Conservation (phyloP, 2,797 vertebrate species). For the Pampus argenteus region DNA sequence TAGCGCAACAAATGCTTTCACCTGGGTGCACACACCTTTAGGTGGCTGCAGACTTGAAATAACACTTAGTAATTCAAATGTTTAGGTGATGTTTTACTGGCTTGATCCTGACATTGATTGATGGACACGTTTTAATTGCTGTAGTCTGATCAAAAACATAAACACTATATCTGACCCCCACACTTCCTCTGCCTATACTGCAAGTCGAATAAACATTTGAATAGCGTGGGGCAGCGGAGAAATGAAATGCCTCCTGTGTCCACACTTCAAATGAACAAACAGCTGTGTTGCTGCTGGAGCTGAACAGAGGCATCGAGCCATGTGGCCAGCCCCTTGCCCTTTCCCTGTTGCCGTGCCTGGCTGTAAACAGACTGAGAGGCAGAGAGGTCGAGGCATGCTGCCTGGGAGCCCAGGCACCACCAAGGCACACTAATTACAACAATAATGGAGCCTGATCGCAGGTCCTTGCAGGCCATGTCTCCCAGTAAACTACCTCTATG, state of each 20-base stretch:
- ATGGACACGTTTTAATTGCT: constrained; percentile 41
- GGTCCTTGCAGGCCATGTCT: constrained; percentile 79
- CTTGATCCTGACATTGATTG: constrained; percentile 46
- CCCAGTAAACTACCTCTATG: constrained; percentile 70
- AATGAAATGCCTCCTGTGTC: constrained; percentile 64
- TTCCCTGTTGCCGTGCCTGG: constrained; percentile 70
- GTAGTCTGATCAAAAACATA: constrained; percentile 31
- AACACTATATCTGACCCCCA: constrained; percentile 32
- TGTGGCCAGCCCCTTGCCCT: constrained; percentile 73
- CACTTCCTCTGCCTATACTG: constrained; percentile 26
- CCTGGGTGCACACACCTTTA: constrained; percentile 20
- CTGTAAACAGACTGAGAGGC: constrained; percentile 77
- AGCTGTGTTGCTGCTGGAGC: constrained; percentile 73
- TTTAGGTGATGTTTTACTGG: constrained; percentile 32
- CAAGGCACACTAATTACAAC: constrained; percentile 81
- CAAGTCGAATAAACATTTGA: constrained; percentile 69
- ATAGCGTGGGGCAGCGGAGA: constrained; percentile 60
- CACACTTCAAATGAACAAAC: constrained; percentile 79
- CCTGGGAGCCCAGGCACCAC: constrained; percentile 69
- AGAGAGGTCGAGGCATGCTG: constrained; percentile 76
- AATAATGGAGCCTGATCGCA: constrained; percentile 81
- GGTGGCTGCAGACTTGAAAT: constrained; percentile 29
- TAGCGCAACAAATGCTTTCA: constrained; percentile 36
- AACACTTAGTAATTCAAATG: constrained; percentile 5
- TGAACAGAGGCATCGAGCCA: constrained; percentile 60